phyloP scores from a whole-genome alignment of 2,888 invertebrate species.

The Ennomos fuscantarius region DNA sequence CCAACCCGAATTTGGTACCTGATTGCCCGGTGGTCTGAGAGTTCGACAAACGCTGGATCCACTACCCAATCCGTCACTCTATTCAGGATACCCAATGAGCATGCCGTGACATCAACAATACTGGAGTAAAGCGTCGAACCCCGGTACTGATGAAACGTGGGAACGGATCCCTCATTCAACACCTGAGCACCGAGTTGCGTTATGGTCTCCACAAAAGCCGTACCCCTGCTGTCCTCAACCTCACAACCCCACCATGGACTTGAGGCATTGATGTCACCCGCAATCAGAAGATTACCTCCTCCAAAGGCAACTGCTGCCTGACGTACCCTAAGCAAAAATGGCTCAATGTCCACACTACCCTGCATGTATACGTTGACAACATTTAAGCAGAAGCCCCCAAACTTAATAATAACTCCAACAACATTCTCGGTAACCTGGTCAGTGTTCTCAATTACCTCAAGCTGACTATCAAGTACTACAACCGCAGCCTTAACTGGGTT shows the following conservation, averaged over 20 bases:
- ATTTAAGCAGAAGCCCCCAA: not conserved
- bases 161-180: conserved; percentile 1
- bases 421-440: not conserved
- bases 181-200: conserved; percentile 2
- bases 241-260: too few relatives aligned
- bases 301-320: too few relatives aligned
- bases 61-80: not conserved
- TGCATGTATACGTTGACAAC: not conserved
- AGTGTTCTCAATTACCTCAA: not conserved
- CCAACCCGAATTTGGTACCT: too few relatives aligned
- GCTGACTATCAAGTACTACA: not conserved
- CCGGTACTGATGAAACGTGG: conserved; percentile 1
- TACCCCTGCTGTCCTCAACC: conserved; percentile 14
- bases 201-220: not conserved
- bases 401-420: not conserved
- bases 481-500: not conserved
- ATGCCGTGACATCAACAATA: conserved; percentile 15
- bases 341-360: not conserved
- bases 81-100: conserved; percentile 1
- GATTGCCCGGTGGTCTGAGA: conserved; percentile 24
- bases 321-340: not conserved
- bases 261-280: conserved; percentile 10
- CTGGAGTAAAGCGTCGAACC: not conserved
- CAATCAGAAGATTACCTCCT: too few relatives aligned
- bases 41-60: not conserved